Base-by-base conservation (phyloP, 2,888 invertebrate species). In the Mesopsocus fuscifrons region DNA sequence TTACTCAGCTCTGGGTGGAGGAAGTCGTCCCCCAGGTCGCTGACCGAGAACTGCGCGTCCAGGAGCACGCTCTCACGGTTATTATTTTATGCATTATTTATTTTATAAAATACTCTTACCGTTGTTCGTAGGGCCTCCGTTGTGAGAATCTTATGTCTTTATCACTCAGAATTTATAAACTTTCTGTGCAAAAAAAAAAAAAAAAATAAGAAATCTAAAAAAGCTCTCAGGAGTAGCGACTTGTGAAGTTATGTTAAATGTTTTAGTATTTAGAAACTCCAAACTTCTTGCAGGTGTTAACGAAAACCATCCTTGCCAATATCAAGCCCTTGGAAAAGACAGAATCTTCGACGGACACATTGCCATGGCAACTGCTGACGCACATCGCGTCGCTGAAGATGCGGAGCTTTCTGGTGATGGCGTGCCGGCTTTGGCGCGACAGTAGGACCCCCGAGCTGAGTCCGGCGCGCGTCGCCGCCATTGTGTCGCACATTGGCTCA, bases 1-100 rank as follows among this genome's bases (percentile, higher is more conserved):
- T 38, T 15, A 9, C 21, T 20, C 17, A 38, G 21, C 20, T 38
- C 4, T 38, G 38, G 38, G 38, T 38, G 5, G 38, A 18, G 21
- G 38, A 38, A 38, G 38, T 38, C 20, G 20, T 38, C 3, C 38
- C 38, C n/a, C 38, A 38, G 18, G 21, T 38, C 8, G 20, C 16
- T 3, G 38, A 38, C 11, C 6, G 38, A 38, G 38, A 38, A 20
- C 15, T 38, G n/a, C 38, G 38, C 3, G 38, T 38, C 4, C 38
- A 38, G 21, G 38, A 18, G 6, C 16, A 38, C 13, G 38, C 20
- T 15, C 9, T 33, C 3, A n/a, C n/a, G n/a, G n/a, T n/a, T n/a
- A n/a, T n/a, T n/a, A n/a, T n/a, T n/a, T n/a, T n/a, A n/a, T n/a
- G n/a, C n/a, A n/a, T n/a, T n/a, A n/a, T n/a, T n/a, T n/a, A n/a